Conservation (phyloP, 2,113 vertebrate species). For the Halichoeres trimaculatus region DNA sequence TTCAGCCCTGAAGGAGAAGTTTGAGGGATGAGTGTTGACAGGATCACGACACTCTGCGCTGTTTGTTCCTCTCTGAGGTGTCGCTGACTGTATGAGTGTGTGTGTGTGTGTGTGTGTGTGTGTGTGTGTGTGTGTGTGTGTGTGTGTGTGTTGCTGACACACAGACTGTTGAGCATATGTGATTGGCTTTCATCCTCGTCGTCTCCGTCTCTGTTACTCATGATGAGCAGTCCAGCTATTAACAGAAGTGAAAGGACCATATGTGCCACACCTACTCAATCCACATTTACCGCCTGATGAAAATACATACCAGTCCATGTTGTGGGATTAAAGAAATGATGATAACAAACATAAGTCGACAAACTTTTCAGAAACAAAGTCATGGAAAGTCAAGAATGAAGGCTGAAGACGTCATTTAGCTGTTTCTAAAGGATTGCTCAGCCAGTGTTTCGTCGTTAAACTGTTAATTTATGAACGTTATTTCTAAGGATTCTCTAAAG, state of each 20-base stretch:
- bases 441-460: no score
- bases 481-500: no score
- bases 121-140: constrained; percentile 18
- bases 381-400: no score
- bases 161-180: constrained; percentile 52
- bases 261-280: constrained; percentile 15
- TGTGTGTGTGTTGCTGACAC: constrained; percentile 36
- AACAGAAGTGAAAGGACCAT: constrained; percentile 18
- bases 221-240: constrained; percentile 35
- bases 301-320: background rate
- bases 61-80: constrained; percentile 48
- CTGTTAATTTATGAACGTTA: no score
- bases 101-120: constrained; percentile 1
- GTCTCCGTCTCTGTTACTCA: constrained; percentile 37
- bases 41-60: constrained; percentile 10
- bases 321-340: no score
- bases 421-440: no score
- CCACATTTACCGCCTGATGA: background rate
- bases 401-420: no score
- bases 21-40: constrained; percentile 23
- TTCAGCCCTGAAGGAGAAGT: background rate
- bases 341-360: no score
- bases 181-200: constrained; percentile 32
- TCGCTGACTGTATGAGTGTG: constrained; percentile 5
- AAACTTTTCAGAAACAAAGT: no score